Evolutionary conservation across 2,888 invertebrate genomes (phyloP), one percentile per base, ranked within the genome.

Genomic region (Stenodema calcarata): DNA sequence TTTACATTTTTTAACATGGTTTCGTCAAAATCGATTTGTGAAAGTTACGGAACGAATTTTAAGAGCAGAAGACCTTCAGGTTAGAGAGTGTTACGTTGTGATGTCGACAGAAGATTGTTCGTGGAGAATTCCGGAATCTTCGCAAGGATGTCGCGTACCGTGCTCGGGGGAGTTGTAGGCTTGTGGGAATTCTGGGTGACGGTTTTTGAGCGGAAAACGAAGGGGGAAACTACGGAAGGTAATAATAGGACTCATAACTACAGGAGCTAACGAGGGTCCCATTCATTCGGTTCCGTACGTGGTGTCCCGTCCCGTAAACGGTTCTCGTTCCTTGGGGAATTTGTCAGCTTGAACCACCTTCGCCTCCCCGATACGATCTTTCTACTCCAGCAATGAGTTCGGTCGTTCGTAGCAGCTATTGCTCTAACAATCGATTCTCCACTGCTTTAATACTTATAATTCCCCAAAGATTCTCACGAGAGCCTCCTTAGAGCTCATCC

Each of bases 221-320:
- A 14, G 73, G 73, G 73, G 35, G 28, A 18, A 14, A 28, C 27
- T 18, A 11, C 47, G 28, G 30, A 1, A 62, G 62, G 62, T 62
- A 62, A 62, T 62, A 62, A 62, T 23, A 23, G 62, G 80, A 80
- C 80, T 80, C 80, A 80, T 80, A 80, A 80, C 80, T 80, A 54
- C n/a, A 27, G 47, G 54, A 54, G 80, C 80, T 80, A 80, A 80
- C 80, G 80, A 80, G 80, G 80, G 80, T 28, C 80, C 80, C 50
- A 80, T 80, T 80, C 80, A 80, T 47, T 47, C 30, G 42, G 42
- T 44, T 18, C 30, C 80, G 80, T 78, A 80, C 80, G 80, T 80
- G 80, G 44, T 35, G 80, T 23, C 18, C 18, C 62, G 62, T 62
- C 23, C n/a, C 62, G 62, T 23, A 9, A 62, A 41, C 35, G n/a